A percentile compares a stretch with the other conserved stretches of the same genome.
phyloP scores from a whole-genome alignment of 2,888 invertebrate genomes.

The Cenopis cana region DNA sequence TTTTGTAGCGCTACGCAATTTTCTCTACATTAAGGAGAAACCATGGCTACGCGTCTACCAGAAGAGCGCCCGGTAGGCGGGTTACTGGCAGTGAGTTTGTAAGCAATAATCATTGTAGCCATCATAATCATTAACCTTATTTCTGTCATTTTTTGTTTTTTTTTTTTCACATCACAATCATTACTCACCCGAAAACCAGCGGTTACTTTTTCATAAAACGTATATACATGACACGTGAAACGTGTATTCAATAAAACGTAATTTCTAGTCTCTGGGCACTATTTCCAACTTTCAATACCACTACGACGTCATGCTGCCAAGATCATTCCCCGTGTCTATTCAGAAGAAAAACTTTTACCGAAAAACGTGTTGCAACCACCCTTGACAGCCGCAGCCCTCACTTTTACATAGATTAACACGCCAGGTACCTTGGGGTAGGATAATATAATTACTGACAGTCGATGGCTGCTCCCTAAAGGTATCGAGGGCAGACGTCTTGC shows the following conservation, averaged over 20 bases:
- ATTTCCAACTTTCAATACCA: neutral
- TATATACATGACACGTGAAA: no score
- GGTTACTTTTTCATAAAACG: no score
- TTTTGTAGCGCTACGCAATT: no score
- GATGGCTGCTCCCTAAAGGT: constrained; percentile 68
- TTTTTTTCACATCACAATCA: no score
- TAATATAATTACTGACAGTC: constrained; percentile 80
- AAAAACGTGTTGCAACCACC: constrained; percentile 19
- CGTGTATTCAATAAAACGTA: neutral
- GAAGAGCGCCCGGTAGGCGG: no score
- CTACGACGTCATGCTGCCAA: neutral
- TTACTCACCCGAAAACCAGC: no score
- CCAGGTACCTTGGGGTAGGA: constrained; percentile 67
- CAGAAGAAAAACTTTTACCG: constrained; percentile 32
- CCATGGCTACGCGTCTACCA: no score
- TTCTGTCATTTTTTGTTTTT: no score
- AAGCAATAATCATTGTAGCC: no score
- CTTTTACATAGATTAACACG: constrained; percentile 70
- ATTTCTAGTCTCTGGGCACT: neutral
- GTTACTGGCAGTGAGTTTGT: no score
- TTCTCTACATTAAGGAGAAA: no score
- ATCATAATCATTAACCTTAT: no score
- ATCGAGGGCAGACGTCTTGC: constrained; percentile 60
- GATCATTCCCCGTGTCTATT: neutral
- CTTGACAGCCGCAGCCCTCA: constrained; percentile 45